Conservation (phyloP, 2,113 vertebrate species). For the Sander vitreus region DNA sequence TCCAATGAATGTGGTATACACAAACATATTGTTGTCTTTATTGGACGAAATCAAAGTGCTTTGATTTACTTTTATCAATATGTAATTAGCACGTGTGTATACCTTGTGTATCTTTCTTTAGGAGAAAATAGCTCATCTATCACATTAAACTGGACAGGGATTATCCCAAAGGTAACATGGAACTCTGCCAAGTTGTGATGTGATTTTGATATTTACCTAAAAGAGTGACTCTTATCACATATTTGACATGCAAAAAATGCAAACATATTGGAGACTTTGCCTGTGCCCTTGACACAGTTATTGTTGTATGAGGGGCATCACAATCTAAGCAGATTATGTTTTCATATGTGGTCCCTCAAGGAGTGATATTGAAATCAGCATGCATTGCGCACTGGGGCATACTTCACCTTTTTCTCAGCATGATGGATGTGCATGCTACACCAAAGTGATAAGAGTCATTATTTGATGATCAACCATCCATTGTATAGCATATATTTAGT, state of each 20-base stretch:
- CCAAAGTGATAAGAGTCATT: conserved; percentile 80
- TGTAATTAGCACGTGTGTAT: conserved; percentile 11
- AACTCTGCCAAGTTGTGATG: not conserved
- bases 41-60: not conserved
- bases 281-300: conserved; percentile 72
- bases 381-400: conserved; percentile 63
- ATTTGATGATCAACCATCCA: conserved; percentile 83
- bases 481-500: conserved; percentile 67
- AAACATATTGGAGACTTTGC: conserved; percentile 63
- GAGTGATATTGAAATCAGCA: conserved; percentile 75
- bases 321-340: conserved; percentile 73
- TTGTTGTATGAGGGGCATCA: conserved; percentile 41
- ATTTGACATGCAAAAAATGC: conserved; percentile 68
- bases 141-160: not conserved
- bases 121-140: not conserved
- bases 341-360: conserved; percentile 69
- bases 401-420: conserved; percentile 69
- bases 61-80: conserved; percentile 24
- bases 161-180: conserved; percentile 26
- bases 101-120: conserved; percentile 3
- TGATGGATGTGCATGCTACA: conserved; percentile 79
- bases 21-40: not conserved
- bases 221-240: conserved; percentile 45
- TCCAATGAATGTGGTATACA: not conserved
- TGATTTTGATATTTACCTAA: conserved; percentile 41